phyloP scores from a whole-genome alignment of 1,140 invertebrate genomes.

The Calliphora vicina region DNA sequence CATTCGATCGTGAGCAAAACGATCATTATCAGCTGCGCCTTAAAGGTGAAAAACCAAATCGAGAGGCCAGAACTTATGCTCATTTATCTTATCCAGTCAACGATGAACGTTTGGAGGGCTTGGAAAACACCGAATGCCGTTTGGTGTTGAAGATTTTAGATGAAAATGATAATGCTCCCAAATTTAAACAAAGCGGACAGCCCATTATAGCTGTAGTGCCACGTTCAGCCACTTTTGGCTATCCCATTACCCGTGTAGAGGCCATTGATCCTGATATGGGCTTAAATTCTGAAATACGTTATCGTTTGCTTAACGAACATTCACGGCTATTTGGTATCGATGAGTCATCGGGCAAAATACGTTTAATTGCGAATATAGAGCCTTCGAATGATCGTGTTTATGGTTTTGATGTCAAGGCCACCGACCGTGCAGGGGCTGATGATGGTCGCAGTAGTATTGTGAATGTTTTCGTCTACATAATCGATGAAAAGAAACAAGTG shows the following conservation, averaged over 20 bases:
- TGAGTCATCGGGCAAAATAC: conserved; percentile 75
- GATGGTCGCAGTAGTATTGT: conserved; percentile 81
- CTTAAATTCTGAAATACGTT: conserved; percentile 79
- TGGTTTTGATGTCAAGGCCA: conserved; percentile 88
- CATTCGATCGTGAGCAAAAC: conserved; percentile 74
- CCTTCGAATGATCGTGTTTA: conserved; percentile 78
- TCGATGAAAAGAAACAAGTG: conserved; percentile 82
- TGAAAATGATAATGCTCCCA: conserved; percentile 82
- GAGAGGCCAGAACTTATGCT: conserved; percentile 68
- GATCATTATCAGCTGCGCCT: conserved; percentile 73
- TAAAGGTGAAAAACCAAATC: conserved; percentile 67
- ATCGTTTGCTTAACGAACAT: conserved; percentile 78
- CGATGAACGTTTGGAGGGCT: conserved; percentile 72
- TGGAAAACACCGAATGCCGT: conserved; percentile 67
- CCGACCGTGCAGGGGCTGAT: conserved; percentile 77
- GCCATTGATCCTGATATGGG: conserved; percentile 79
- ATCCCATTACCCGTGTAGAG: conserved; percentile 77
- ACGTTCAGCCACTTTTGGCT: conserved; percentile 79
- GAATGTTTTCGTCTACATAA: conserved; percentile 84
- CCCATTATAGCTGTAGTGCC: conserved; percentile 82
- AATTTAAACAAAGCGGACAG: conserved; percentile 74
- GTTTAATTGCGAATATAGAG: conserved; percentile 68
- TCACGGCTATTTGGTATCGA: conserved; percentile 77
- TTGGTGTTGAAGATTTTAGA: conserved; percentile 77
- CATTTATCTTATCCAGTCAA: conserved; percentile 77